phyloP scores from a whole-genome alignment of 1,140 invertebrate species.

The Drosophila watanabei region DNA sequence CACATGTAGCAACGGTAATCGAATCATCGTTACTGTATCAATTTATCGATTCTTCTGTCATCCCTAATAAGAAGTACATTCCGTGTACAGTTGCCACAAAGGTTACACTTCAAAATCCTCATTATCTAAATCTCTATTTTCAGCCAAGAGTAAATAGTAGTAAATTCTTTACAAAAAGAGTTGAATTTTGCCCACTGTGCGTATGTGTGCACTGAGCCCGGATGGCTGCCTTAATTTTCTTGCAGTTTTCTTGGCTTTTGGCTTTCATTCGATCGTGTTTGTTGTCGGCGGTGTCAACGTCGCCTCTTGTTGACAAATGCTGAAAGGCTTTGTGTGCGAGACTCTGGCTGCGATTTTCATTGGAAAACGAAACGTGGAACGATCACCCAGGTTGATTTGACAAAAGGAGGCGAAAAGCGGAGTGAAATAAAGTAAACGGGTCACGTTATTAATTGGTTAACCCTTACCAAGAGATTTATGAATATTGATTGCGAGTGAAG shows the following conservation, averaged over 20 bases:
- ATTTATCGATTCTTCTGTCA: too few species aligned
- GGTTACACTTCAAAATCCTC: too few species aligned
- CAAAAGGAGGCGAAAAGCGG: conserved; percentile 37
- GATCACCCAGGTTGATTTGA: conserved; percentile 81
- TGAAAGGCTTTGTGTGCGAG: conserved; percentile 75
- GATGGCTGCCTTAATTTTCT: conserved; percentile 78
- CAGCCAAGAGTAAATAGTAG: too few species aligned
- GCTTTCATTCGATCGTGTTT: conserved; percentile 61
- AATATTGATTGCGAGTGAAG: conserved; percentile 78
- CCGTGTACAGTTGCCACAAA: too few species aligned
- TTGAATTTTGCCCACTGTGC: conserved; percentile 8
- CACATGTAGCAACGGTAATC: too few species aligned
- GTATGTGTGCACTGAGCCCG: conserved; percentile 32
- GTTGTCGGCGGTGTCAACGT: conserved; percentile 66
- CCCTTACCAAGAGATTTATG: conserved; percentile 77
- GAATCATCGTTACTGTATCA: too few species aligned
- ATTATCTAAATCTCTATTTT: too few species aligned
- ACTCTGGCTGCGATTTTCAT: conserved; percentile 68
- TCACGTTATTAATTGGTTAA: conserved; percentile 84
- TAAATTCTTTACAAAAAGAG: background rate
- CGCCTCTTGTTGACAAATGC: conserved; percentile 74
- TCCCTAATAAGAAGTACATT: too few species aligned
- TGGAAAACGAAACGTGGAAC: conserved; percentile 66
- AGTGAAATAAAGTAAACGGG: conserved; percentile 67
- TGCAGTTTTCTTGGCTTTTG: conserved; percentile 76